phyloP scores from a whole-genome alignment of 2,888 invertebrate species.

The Atethmia centrago region DNA sequence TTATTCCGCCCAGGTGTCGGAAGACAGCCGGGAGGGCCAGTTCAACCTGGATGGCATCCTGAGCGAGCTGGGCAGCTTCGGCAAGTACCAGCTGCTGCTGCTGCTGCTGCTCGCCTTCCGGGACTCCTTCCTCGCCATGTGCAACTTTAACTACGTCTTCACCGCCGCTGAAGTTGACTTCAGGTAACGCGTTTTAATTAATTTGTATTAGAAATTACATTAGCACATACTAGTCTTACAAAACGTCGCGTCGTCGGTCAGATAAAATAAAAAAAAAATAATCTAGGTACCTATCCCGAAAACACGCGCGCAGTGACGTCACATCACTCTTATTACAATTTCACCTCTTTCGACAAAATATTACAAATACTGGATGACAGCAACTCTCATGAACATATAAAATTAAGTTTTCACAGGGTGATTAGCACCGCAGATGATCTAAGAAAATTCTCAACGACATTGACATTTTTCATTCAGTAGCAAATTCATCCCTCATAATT shows the following conservation, averaged over 20 bases:
- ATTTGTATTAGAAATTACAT: not conserved
- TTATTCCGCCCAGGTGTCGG: slow-evolving; percentile 68
- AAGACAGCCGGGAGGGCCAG: slow-evolving; percentile 72
- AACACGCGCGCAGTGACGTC: not conserved
- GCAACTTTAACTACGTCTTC: slow-evolving; percentile 90
- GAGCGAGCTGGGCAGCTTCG: slow-evolving; percentile 89
- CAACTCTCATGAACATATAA: not conserved
- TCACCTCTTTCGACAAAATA: not conserved
- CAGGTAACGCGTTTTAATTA: slow-evolving; percentile 79
- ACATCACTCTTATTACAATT: not conserved
- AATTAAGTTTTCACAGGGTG: not conserved
- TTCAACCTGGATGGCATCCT: slow-evolving; percentile 89
- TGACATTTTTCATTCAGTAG: not conserved
- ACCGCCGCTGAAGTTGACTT: slow-evolving; percentile 89
- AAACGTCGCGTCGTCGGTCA: not conserved
- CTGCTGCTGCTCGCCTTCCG: slow-evolving; percentile 89
- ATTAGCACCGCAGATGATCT: not conserved
- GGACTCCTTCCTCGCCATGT: slow-evolving; percentile 89
- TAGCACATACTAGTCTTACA: no score
- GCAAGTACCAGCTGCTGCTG: slow-evolving; percentile 90
- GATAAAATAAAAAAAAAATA: not conserved
- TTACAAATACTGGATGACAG: not conserved
- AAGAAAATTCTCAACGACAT: not conserved
- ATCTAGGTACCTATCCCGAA: not conserved
- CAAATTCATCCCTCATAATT: not conserved